A percentile compares a stretch with the other conserved stretches of the same genome.
phyloP scores from a whole-genome alignment of 2,113 vertebrate species.

The Falco punctatus region DNA sequence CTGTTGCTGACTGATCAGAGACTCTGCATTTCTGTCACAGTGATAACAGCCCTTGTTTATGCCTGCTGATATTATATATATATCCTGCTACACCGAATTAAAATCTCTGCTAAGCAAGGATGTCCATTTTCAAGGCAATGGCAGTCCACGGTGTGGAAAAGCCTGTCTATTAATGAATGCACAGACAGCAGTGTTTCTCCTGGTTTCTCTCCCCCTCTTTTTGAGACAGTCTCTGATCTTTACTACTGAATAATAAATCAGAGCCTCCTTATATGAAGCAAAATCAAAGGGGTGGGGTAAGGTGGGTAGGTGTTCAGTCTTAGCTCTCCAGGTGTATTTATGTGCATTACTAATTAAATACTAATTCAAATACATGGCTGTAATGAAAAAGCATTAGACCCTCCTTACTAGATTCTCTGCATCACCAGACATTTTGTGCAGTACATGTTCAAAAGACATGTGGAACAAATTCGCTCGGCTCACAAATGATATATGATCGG shows the following conservation, averaged over 20 bases:
- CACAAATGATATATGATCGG: constrained; percentile 52
- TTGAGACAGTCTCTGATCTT: not conserved
- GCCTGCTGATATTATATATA: not conserved
- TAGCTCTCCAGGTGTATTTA: not conserved
- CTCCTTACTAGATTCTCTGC: not conserved
- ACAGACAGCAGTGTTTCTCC: not conserved
- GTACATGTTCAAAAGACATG: constrained; percentile 14
- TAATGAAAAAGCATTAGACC: not conserved
- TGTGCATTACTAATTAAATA: not conserved
- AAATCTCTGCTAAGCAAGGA: not conserved
- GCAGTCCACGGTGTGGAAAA: not conserved
- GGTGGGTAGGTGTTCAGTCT: not conserved
- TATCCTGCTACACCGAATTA: not conserved
- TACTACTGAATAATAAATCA: not conserved
- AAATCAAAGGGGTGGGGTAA: not conserved
- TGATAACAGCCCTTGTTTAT: not conserved
- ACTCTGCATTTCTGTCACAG: not conserved
- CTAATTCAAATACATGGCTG: not conserved
- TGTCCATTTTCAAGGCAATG: not conserved
- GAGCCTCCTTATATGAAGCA: not conserved
- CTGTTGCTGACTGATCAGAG: not conserved
- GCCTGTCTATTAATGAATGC: not conserved
- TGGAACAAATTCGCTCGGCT: constrained; percentile 57
- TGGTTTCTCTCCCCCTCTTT: not conserved
- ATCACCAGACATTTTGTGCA: not conserved